Evolutionary conservation across 2,113 vertebrate species (phyloP).

Genomic region (Mustela nigripes): DNA sequence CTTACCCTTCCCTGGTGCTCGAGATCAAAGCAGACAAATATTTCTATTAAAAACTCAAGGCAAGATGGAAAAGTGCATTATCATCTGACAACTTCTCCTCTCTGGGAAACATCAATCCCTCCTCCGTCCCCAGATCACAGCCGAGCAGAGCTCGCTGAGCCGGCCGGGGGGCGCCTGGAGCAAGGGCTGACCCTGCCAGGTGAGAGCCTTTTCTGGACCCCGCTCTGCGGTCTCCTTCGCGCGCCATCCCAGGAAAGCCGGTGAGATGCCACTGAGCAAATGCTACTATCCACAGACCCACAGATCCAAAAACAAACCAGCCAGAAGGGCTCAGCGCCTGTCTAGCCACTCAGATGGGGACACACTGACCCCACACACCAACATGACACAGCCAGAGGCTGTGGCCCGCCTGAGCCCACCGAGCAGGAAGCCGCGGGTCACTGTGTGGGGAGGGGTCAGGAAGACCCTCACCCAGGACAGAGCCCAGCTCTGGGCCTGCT

Average conservation of each 20-base stretch:
- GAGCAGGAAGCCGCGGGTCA: accelerated
- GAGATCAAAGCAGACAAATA: not conserved
- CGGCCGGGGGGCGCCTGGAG: accelerated
- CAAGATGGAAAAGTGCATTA: not conserved
- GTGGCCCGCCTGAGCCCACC: too few species aligned
- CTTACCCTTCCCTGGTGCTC: not conserved
- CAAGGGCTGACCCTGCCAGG: not conserved
- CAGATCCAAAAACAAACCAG: too few species aligned
- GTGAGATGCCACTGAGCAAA: accelerated
- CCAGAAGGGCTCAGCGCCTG: not conserved
- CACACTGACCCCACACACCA: not conserved
- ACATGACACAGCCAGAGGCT: not conserved
- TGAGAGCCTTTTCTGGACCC: not conserved
- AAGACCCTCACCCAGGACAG: not conserved
- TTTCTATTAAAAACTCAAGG: not conserved
- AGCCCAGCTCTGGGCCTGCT: not conserved
- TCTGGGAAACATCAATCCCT: not conserved
- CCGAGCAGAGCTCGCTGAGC: not conserved
- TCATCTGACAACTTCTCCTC: not conserved
- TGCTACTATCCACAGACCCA: accelerated
- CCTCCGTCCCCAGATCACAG: not conserved
- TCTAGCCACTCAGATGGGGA: not conserved
- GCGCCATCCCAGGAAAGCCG: accelerated
- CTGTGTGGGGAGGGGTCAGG: accelerated
- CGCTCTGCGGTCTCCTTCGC: accelerated